A percentile compares a stretch with the other conserved stretches of the same genome.
Evolutionary conservation across 2,888 invertebrate species (phyloP).

Genomic region (Conistra vaccinii): DNA sequence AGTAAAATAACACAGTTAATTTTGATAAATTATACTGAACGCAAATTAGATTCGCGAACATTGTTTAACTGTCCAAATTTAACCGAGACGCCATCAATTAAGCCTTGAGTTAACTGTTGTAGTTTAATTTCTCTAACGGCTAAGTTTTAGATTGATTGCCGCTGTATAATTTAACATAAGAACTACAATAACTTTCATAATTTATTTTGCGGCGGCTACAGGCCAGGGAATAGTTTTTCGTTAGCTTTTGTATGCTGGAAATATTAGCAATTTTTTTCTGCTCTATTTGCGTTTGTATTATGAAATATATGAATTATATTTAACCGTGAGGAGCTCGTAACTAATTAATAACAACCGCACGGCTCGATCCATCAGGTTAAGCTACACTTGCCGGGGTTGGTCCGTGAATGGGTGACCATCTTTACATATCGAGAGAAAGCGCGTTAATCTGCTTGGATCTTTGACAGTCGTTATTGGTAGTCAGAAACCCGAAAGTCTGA

Average conservation of each 20-base stretch:
- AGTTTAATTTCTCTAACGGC: constrained; percentile 66
- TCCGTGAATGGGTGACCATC: no score
- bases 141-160: constrained; percentile 68
- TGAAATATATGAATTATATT: neutral
- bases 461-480: no score
- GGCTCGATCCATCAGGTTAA: no score
- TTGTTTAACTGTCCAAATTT: constrained; percentile 66
- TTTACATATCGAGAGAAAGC: no score
- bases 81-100: constrained; percentile 63
- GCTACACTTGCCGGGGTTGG: no score
- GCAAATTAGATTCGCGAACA: constrained; percentile 65
- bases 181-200: constrained; percentile 51
- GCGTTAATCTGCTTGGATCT: no score
- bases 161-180: constrained; percentile 56
- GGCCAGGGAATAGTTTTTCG: constrained; percentile 29
- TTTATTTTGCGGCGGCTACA: constrained; percentile 44
- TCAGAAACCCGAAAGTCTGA: no score
- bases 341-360: no score
- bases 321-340: no score
- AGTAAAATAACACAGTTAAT: constrained; percentile 59
- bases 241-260: constrained; percentile 3
- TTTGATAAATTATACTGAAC: constrained; percentile 64
- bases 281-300: neutral
- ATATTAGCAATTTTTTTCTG: constrained; percentile 5
- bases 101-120: constrained; percentile 58